A percentile compares a stretch with the other conserved stretches of the same genome.
phyloP scores from a whole-genome alignment of 2,113 vertebrate species.

The Sinocyclocheilus anshuiensis region DNA sequence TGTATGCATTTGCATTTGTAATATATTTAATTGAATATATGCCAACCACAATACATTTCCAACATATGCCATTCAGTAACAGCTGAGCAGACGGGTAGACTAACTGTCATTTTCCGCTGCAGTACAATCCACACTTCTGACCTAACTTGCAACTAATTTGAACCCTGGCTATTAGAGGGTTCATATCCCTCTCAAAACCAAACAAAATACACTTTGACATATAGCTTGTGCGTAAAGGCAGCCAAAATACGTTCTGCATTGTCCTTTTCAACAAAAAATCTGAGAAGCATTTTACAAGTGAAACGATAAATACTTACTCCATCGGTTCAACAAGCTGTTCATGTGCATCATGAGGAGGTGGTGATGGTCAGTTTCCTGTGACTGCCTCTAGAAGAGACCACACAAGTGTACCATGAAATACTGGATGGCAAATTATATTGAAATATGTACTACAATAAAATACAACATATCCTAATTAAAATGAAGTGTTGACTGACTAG shows the following conservation, averaged over 20 bases:
- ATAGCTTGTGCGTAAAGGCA: not conserved
- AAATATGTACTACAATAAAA: not conserved
- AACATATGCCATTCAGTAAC: not conserved
- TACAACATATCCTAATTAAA: not conserved
- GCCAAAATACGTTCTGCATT: not conserved
- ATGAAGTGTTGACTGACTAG: not conserved
- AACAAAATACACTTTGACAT: not conserved
- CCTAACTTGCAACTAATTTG: conserved; percentile 28
- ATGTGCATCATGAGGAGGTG: conserved; percentile 52
- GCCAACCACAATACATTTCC: not conserved
- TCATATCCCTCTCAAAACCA: conserved; percentile 1
- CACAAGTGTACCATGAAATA: conserved; percentile 3
- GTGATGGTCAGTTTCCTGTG: conserved; percentile 14
- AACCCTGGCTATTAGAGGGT: not conserved
- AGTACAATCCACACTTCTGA: not conserved
- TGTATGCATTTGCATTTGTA: not conserved
- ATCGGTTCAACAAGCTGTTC: conserved; percentile 56
- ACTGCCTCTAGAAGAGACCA: conserved; percentile 28
- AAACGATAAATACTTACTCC: conserved; percentile 53
- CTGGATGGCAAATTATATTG: not conserved
- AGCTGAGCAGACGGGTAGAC: not conserved
- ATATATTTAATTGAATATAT: not conserved
- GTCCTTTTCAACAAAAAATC: not conserved
- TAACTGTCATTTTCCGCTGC: not conserved
- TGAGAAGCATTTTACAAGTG: not conserved